Evolutionary conservation across 2,888 invertebrate genomes (phyloP).

Genomic region (Ochropleura plecta): DNA sequence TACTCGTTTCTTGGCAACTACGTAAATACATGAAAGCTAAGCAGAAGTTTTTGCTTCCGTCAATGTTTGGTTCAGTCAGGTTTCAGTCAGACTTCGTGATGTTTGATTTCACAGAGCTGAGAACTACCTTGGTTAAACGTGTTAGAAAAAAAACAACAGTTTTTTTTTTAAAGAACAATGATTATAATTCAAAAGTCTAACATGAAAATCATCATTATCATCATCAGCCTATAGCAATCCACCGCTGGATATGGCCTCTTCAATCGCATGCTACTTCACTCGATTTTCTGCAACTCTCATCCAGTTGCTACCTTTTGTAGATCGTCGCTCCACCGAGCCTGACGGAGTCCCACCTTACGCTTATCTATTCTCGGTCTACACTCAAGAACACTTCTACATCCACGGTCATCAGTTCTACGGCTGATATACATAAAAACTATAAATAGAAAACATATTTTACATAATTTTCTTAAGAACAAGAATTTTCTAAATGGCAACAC

Average conservation of each 20-base stretch:
- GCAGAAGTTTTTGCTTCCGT: slow-evolving; percentile 8
- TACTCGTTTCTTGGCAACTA: slow-evolving; percentile 13
- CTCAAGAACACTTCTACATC: too few relatives aligned
- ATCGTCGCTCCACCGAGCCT: too few relatives aligned
- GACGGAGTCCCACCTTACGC: too few relatives aligned
- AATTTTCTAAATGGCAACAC: background rate
- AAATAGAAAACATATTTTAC: background rate
- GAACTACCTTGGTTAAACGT: background rate
- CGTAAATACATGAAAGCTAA: slow-evolving; percentile 8
- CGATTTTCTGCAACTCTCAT: too few relatives aligned
- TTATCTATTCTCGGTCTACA: too few relatives aligned
- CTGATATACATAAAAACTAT: background rate
- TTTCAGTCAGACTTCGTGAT: background rate
- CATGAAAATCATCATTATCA: background rate
- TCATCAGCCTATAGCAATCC: too few relatives aligned
- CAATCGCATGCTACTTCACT: too few relatives aligned
- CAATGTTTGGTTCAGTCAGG: background rate
- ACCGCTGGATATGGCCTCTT: too few relatives aligned
- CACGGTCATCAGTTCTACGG: too few relatives aligned
- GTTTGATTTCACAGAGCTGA: background rate
- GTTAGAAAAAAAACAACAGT: background rate
- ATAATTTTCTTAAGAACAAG: slow-evolving; percentile 4
- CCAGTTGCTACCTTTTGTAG: too few relatives aligned
- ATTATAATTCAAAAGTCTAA: background rate
- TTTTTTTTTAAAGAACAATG: background rate